Percentiles rank a stretch among this genome's conserved stretches.
Conservation (phyloP, 2,113 vertebrate genomes). For the Mastomys natalensis region DNA sequence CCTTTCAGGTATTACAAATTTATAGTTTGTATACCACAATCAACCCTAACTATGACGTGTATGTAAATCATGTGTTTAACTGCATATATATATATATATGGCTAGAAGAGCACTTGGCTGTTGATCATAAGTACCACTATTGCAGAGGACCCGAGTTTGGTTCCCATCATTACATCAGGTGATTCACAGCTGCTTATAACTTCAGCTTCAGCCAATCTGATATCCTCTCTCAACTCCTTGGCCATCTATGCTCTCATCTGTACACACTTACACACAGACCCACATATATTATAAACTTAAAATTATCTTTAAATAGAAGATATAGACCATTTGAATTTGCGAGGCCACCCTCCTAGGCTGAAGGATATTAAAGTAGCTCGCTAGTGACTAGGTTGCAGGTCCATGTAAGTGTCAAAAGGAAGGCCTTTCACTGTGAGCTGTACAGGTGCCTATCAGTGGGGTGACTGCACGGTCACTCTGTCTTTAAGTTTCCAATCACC, state of each 20-base stretch:
- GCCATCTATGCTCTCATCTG: background rate
- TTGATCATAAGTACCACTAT: background rate
- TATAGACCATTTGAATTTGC: background rate
- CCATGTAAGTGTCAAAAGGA: background rate
- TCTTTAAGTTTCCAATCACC: background rate
- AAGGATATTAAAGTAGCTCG: background rate
- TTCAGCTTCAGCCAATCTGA: background rate
- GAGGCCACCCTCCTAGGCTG: background rate
- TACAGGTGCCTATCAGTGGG: background rate
- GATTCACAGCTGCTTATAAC: background rate
- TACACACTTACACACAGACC: background rate
- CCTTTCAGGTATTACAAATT: background rate
- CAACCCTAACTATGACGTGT: background rate
- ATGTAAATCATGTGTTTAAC: background rate
- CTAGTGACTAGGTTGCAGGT: background rate
- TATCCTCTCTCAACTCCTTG: background rate
- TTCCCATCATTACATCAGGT: background rate
- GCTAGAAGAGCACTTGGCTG: background rate
- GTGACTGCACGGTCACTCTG: background rate
- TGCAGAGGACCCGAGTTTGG: background rate
- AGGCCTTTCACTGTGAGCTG: background rate
- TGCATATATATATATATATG: background rate
- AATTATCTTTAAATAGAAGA: background rate
- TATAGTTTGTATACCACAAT: background rate
- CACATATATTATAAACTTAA: background rate